Evolutionary conservation across 2,888 invertebrate species (phyloP).

Genomic region (Callinectes sapidus): DNA sequence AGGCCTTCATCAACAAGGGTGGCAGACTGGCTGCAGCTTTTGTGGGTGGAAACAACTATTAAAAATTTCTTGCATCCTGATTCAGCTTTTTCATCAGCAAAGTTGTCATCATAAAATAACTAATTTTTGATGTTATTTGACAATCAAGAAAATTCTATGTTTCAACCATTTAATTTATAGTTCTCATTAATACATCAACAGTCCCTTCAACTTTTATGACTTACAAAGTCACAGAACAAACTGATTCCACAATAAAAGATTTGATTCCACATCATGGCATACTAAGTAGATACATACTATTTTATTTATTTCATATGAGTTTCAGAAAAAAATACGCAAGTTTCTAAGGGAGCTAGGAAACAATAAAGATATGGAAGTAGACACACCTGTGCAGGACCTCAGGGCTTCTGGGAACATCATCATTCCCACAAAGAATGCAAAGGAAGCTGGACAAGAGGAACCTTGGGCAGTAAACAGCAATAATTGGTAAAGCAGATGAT

Average conservation of each 20-base stretch:
- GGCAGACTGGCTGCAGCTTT: background rate
- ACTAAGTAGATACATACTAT: background rate
- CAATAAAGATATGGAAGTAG: background rate
- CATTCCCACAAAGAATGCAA: background rate
- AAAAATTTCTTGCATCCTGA: background rate
- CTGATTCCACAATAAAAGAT: background rate
- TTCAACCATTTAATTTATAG: too few species aligned
- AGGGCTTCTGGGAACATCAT: background rate
- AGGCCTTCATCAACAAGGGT: slow-evolving; percentile 32
- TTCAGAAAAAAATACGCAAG: background rate
- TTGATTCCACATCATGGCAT: background rate
- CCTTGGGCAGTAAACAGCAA: background rate
- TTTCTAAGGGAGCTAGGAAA: background rate
- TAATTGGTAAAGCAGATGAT: background rate
- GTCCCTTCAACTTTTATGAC: background rate
- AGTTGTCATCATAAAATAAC: background rate
- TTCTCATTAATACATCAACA: background rate
- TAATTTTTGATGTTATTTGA: background rate
- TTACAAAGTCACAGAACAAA: background rate
- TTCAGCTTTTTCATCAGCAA: background rate
- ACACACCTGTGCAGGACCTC: background rate
- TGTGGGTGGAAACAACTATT: slow-evolving; percentile 16
- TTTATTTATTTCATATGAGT: background rate
- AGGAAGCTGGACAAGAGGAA: background rate
- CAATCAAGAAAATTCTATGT: too few species aligned